Conservation (phyloP, 2,888 invertebrate species). For the Acheta domesticus region DNA sequence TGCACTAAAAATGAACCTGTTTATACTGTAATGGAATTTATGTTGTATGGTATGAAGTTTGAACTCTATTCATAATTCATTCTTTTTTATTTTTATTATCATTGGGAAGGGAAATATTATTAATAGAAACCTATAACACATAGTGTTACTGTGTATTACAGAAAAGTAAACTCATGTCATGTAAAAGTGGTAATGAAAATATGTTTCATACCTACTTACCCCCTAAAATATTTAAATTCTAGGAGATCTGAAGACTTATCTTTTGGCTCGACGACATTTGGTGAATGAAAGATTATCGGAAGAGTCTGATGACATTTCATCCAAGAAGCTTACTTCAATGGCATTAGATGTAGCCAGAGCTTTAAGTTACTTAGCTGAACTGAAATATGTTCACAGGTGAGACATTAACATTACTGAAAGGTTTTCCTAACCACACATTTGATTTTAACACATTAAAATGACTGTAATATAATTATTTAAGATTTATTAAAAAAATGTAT, state of each 20-base stretch:
- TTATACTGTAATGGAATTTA: conserved; percentile 90
- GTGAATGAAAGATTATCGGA: conserved; percentile 60
- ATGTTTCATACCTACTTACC: too few relatives aligned
- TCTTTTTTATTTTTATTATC: too few relatives aligned
- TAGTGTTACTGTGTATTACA: too few relatives aligned
- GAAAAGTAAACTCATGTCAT: too few relatives aligned
- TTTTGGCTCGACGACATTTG: conserved; percentile 78
- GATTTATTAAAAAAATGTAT: not conserved
- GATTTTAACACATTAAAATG: not conserved
- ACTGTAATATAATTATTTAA: not conserved
- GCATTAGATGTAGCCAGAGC: conserved; percentile 85
- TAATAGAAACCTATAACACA: too few relatives aligned
- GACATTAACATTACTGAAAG: not conserved
- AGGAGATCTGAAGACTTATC: conserved; percentile 83
- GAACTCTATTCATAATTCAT: too few relatives aligned
- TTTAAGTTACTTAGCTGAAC: conserved; percentile 75
- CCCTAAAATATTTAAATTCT: not conserved
- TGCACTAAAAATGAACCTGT: conserved; percentile 84
- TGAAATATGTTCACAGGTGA: conserved; percentile 78
- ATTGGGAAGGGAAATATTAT: too few relatives aligned
- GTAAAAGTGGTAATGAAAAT: too few relatives aligned
- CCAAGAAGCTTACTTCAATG: conserved; percentile 77
- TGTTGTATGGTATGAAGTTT: conserved; percentile 70
- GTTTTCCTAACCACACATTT: too few relatives aligned
- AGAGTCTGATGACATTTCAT: conserved; percentile 72